Conservation (phyloP, 2,113 vertebrate genomes). For the Microtus oregoni region DNA sequence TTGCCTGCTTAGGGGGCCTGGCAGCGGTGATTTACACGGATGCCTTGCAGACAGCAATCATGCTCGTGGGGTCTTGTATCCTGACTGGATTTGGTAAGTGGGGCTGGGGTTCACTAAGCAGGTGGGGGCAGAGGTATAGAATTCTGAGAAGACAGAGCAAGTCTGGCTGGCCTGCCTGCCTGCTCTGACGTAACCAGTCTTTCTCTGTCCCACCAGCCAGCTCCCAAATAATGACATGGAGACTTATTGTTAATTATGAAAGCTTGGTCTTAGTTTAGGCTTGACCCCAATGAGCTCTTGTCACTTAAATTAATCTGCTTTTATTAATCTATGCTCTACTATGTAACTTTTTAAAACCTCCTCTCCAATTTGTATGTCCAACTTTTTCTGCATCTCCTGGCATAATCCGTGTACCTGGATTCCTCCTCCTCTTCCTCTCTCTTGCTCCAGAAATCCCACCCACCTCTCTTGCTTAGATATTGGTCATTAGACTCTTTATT, state of each 20-base stretch:
- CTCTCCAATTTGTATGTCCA: neutral
- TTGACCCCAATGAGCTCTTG: neutral
- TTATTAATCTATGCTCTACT: neutral
- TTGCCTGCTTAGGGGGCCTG: conserved; percentile 91
- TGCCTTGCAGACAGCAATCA: conserved; percentile 95
- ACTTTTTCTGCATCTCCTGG: neutral
- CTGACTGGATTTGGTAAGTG: too few relatives aligned
- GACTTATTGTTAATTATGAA: too few relatives aligned
- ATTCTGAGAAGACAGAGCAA: too few relatives aligned
- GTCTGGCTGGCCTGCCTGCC: too few relatives aligned
- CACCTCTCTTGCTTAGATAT: neutral
- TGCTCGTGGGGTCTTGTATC: conserved; percentile 89
- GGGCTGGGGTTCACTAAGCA: too few relatives aligned
- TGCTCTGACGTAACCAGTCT: too few relatives aligned
- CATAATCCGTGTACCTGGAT: neutral
- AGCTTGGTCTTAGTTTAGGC: too few relatives aligned
- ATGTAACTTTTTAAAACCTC: neutral
- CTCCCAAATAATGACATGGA: too few relatives aligned
- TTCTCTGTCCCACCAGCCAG: too few relatives aligned
- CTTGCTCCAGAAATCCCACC: neutral
- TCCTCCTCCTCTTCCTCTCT: neutral
- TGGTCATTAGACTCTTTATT: neutral
- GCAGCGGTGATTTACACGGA: conserved; percentile 99
- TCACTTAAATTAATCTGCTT: neutral
- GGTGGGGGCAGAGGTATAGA: too few relatives aligned